These are phyloP conservation scores for Sternarchorhynchus goeldii DNA, from an alignment of 2,797 vertebrate species.

Conservation along the genomic window DNA sequence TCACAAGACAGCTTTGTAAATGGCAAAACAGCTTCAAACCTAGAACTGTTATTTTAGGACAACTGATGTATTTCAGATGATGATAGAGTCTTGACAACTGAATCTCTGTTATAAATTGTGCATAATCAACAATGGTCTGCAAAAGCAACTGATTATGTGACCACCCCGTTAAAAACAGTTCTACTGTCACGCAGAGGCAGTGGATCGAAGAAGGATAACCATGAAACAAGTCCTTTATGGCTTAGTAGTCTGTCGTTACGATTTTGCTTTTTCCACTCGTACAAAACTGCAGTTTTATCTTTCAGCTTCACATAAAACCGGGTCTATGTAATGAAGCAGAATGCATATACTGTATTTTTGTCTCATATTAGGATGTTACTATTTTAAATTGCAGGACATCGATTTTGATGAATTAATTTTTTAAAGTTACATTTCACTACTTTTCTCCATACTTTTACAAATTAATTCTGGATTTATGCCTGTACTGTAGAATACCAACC, in stretches of 20 bases:
- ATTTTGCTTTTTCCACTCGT: not conserved
- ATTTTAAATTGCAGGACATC: no score
- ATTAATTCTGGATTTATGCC: no score
- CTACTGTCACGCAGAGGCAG: conserved; percentile 26
- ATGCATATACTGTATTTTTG: no score
- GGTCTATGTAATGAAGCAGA: no score
- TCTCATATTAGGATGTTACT: no score
- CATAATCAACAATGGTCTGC: conserved; percentile 43
- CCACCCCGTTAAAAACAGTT: conserved; percentile 30
- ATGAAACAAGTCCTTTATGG: conserved; percentile 48
- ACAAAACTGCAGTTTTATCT: no score
- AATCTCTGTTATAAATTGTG: conserved; percentile 30
- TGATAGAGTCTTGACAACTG: not conserved
- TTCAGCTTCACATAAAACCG: no score
- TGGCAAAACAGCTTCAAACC: no score
- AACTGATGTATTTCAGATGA: not conserved
- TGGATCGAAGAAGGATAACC: conserved; percentile 39
- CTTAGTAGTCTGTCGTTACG: not conserved
- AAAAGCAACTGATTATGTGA: conserved; percentile 20
- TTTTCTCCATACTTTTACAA: no score
- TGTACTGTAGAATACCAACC: no score
- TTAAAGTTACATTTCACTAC: no score
- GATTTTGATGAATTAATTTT: no score
- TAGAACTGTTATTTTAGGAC: not conserved
- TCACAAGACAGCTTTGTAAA: not conserved